phyloP scores from a whole-genome alignment of 2,797 vertebrate species.

The Mastacembelus armatus region DNA sequence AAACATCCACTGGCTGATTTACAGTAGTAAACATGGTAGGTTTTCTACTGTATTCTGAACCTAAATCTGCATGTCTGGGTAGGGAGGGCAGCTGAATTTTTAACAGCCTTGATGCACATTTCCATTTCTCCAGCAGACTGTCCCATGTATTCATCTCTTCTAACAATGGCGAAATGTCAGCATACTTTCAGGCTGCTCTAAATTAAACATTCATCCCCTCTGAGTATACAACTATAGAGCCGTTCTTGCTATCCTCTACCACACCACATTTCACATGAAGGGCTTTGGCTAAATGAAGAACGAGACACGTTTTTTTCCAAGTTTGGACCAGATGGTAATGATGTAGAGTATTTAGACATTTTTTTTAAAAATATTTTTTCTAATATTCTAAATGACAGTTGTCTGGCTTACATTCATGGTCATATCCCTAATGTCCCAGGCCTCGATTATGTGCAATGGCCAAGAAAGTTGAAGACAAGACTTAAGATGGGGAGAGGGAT shows the following conservation, averaged over 20 bases:
- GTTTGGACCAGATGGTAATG: conserved; percentile 36
- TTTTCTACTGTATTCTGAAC: conserved; percentile 50
- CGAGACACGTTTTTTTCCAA: conserved; percentile 30
- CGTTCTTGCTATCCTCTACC: conserved; percentile 50
- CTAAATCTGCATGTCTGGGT: conserved; percentile 52
- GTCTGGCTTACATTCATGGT: conserved; percentile 43
- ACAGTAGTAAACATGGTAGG: conserved; percentile 19
- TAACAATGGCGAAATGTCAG: conserved; percentile 85
- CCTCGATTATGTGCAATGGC: conserved; percentile 52
- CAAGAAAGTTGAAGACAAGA: conserved; percentile 70
- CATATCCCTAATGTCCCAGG: conserved; percentile 47
- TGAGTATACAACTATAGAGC: conserved; percentile 70
- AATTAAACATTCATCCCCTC: conserved; percentile 84
- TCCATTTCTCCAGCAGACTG: conserved; percentile 77
- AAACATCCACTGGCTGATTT: conserved; percentile 24
- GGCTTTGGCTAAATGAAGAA: conserved; percentile 43
- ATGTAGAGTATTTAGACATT: conserved; percentile 8
- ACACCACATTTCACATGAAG: conserved; percentile 48
- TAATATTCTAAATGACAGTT: conserved; percentile 45
- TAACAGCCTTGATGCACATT: conserved; percentile 81
- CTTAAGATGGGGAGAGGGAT: conserved; percentile 74
- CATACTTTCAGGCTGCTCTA: conserved; percentile 80
- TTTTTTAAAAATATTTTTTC: conserved; percentile 22
- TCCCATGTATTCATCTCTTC: conserved; percentile 76
- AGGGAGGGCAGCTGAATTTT: conserved; percentile 76